Evolutionary conservation across 2,888 invertebrate genomes (phyloP).

Genomic region (Frankliniella intonsa): DNA sequence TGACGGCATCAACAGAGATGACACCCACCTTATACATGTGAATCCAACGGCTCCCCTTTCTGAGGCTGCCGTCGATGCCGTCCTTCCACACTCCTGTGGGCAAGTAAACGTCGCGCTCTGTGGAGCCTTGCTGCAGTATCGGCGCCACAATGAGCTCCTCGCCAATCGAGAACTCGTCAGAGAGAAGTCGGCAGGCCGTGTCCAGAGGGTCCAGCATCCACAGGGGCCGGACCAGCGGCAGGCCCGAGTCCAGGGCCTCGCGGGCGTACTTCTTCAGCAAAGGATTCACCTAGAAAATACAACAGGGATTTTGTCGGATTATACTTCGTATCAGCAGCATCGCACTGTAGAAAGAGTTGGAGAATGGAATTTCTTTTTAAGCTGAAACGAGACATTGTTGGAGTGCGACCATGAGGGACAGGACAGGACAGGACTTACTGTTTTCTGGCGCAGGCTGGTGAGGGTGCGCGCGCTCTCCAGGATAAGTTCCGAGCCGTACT

Average conservation of each 20-base stretch:
- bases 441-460: constrained; percentile 67
- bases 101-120: constrained; percentile 75
- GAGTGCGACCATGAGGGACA: too few relatives aligned
- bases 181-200: constrained; percentile 66
- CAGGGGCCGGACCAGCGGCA: constrained; percentile 79
- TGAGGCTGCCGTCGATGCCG: constrained; percentile 77
- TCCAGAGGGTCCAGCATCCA: constrained; percentile 86
- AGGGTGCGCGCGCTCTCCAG: constrained; percentile 71
- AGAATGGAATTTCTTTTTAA: too few relatives aligned
- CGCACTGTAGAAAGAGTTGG: neutral
- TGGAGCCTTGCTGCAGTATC: constrained; percentile 64
- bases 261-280: constrained; percentile 70
- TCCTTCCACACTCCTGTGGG: constrained; percentile 91
- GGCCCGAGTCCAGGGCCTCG: constrained; percentile 72
- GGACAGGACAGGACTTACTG: constrained; percentile 51
- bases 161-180: constrained; percentile 85
- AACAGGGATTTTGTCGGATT: neutral
- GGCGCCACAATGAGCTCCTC: constrained; percentile 89
- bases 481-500: constrained; percentile 68
- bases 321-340: neutral
- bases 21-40: constrained; percentile 69
- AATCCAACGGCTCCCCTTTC: constrained; percentile 87
- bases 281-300: constrained; percentile 59
- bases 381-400: too few relatives aligned
- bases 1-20: neutral